Evolutionary conservation across 1,140 invertebrate genomes (phyloP).

Genomic region (Aphelinus atriplicis): DNA sequence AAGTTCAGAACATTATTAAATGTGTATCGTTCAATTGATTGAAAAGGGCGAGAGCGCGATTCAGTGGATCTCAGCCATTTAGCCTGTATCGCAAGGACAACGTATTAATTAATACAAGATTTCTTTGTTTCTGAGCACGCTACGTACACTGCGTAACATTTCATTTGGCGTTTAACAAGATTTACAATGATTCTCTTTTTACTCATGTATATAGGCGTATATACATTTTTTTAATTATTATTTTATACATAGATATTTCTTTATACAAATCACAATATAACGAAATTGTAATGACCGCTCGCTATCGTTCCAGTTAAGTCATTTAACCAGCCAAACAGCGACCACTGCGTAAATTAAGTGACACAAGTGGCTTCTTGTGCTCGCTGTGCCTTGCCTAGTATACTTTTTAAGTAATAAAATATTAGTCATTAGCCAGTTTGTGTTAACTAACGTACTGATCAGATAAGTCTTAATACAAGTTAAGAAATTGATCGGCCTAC

Average conservation of each 20-base stretch:
- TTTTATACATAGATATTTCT: constrained; percentile 41
- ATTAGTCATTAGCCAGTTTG: constrained; percentile 46
- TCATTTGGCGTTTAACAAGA: constrained; percentile 51
- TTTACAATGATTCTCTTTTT: constrained; percentile 48
- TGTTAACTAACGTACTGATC: constrained; percentile 44
- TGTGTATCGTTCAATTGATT: neutral
- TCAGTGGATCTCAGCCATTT: constrained; percentile 5
- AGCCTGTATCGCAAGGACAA: constrained; percentile 1
- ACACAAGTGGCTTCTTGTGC: constrained; percentile 32
- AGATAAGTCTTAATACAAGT: constrained; percentile 2
- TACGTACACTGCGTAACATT: constrained; percentile 47
- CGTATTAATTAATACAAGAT: constrained; percentile 18
- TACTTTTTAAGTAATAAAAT: constrained; percentile 44
- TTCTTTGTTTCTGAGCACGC: constrained; percentile 30
- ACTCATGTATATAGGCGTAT: constrained; percentile 42
- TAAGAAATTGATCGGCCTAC: neutral
- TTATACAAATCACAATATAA: constrained; percentile 44
- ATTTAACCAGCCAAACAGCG: constrained; percentile 32
- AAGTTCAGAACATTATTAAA: too few species aligned
- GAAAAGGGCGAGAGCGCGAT: neutral
- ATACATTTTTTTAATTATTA: constrained; percentile 38
- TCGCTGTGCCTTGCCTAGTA: constrained; percentile 27
- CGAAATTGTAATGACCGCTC: constrained; percentile 35
- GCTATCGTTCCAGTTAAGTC: constrained; percentile 31
- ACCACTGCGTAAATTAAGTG: constrained; percentile 35